phyloP scores from a whole-genome alignment of 2,113 vertebrate species.

The Aegotheles bennettii region DNA sequence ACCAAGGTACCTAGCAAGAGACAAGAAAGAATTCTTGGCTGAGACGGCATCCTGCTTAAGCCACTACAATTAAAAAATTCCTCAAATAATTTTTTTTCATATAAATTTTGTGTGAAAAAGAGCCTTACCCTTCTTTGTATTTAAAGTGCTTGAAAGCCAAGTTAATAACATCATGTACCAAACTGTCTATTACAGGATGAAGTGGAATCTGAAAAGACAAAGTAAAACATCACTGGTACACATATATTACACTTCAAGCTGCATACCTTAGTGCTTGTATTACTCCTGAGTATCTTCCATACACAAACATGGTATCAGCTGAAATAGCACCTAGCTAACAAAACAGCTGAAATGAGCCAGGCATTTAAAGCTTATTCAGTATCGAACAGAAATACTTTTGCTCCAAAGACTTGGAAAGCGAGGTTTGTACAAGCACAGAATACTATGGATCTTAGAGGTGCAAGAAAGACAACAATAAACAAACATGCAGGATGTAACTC shows the following conservation, averaged over 20 bases:
- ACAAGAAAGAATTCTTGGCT: conserved; percentile 19
- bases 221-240: background rate
- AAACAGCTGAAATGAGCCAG: background rate
- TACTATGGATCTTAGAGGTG: background rate
- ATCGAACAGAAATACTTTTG: background rate
- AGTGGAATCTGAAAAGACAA: conserved; percentile 87
- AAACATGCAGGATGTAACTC: background rate
- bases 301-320: background rate
- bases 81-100: background rate
- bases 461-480: background rate
- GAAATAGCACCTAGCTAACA: background rate
- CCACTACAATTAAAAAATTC: background rate
- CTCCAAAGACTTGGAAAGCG: background rate
- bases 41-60: background rate
- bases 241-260: background rate
- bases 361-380: background rate
- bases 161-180: conserved; percentile 97
- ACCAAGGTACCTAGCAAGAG: conserved; percentile 86
- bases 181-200: conserved; percentile 94
- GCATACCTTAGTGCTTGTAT: background rate
- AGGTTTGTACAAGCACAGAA: background rate
- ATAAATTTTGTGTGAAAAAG: background rate
- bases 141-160: conserved; percentile 99
- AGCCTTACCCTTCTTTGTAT: conserved; percentile 95
- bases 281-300: background rate